These are phyloP conservation scores for Xerus rutilus DNA, from an alignment of 2,797 vertebrate genomes.

Conservation along the genomic window DNA sequence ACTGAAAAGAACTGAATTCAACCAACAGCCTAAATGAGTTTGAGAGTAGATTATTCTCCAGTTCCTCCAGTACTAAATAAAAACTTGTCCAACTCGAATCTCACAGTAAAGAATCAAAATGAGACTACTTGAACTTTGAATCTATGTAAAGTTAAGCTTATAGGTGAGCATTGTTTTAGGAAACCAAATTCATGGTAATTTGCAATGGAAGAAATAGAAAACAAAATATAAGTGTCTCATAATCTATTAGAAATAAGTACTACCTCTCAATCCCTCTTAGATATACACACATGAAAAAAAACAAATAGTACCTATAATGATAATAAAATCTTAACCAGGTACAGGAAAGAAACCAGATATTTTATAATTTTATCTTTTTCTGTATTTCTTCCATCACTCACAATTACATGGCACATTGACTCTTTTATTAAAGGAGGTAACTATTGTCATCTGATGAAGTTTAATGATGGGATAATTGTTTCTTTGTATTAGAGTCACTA, in stretches of 20 bases:
- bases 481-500: not conserved
- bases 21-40: not conserved
- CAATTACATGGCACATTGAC: not conserved
- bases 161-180: not conserved
- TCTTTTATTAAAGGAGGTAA: not conserved
- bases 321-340: not conserved
- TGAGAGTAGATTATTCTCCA: not conserved
- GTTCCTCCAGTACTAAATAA: not conserved
- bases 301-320: not conserved
- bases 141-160: too few species aligned
- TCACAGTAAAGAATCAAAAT: not conserved
- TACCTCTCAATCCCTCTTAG: not conserved
- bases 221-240: not conserved
- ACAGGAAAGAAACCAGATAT: too few species aligned
- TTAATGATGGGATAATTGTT: not conserved
- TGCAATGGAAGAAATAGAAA: not conserved
- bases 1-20: not conserved
- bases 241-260: not conserved
- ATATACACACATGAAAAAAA: not conserved
- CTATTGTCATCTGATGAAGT: not conserved
- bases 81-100: too few species aligned
- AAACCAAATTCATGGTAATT: not conserved
- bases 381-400: not conserved
- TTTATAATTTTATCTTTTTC: not conserved
- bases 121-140: too few species aligned